Base-by-base conservation (phyloP, 2,113 vertebrate species). In the Accipiter cooperii region DNA sequence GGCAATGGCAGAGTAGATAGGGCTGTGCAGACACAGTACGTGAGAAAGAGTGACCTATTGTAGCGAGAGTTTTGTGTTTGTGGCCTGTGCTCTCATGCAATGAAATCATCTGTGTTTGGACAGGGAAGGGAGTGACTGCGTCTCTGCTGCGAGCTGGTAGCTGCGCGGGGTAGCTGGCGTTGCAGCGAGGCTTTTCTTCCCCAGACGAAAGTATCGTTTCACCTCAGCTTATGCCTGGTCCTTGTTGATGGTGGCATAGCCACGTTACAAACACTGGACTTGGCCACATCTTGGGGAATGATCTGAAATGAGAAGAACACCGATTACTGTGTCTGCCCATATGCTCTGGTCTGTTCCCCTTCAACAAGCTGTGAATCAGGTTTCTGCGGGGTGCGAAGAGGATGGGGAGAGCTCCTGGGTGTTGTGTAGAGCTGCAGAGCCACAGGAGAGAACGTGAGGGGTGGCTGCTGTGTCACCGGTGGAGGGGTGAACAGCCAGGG, bases 91-190 rank as follows among this genome's bases (percentile, higher is more conserved):
- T 90, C 51, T 84, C 66, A 64, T 88, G 61, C 31, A 60, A 6
- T 66, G 40, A 92, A 89, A 92, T 84, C 5, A 3, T 34, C 26
- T 3, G 2, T 93, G 73, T 47, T 75, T 84, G 71, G 57, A 87
- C 26, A 69, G 57, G 15, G 52, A 77, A 70, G 14, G 36, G 36
- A 91, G n/a, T 0, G 1, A 49, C 52, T 63, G n/a, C 0, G 0
- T 40, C 52, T 74, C 42, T 4, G 8, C 64, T 94, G 64, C 0
- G 3, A 69, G 57, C 33, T 87, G 84, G 49, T 55, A 51, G 46
- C 25, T 94, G 31, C 15, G 16, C 38, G 36, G 36, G 91, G 57
- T 38, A 51, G 15, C 28, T 42, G 38, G n/a, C 15, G 5, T 26
- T 63, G 36, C 61, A 69, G 44, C 0, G 2, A 61, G 34, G 18